A percentile compares a stretch with the other conserved stretches of the same genome.
Evolutionary conservation across 2,113 vertebrate species (phyloP).

Genomic region (Anthoscopus minutus): DNA sequence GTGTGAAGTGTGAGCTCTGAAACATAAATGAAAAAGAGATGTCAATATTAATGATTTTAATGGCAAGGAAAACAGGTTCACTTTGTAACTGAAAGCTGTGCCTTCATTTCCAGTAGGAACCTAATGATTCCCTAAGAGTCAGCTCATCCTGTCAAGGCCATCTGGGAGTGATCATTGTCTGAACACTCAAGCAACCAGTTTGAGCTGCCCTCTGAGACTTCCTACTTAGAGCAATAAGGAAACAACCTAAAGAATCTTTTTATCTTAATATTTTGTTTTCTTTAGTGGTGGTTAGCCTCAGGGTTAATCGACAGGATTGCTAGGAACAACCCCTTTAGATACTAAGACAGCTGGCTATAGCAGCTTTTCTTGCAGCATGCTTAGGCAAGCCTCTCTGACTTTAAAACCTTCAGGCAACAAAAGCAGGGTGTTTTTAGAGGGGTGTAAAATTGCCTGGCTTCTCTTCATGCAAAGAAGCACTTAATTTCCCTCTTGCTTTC

Average conservation of each 20-base stretch:
- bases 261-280: conserved; percentile 42
- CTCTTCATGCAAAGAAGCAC: not conserved
- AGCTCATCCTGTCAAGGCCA: not conserved
- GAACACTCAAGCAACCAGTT: not conserved
- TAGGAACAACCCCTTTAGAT: not conserved
- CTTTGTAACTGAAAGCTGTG: not conserved
- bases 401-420: conserved; percentile 30
- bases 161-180: not conserved
- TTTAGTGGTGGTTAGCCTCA: conserved; percentile 14
- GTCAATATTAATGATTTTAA: not conserved
- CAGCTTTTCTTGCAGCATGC: conserved; percentile 31
- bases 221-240: conserved; percentile 44
- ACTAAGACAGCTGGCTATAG: not conserved
- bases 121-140: not conserved
- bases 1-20: not conserved
- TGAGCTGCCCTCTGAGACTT: conserved; percentile 22
- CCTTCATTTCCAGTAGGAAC: not conserved
- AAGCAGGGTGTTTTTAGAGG: not conserved
- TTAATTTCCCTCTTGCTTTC: conserved; percentile 14
- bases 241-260: conserved; percentile 33
- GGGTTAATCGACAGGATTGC: not conserved
- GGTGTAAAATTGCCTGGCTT: not conserved
- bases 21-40: not conserved
- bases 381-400: conserved; percentile 15
- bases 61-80: not conserved